Evolutionary conservation across 2,797 vertebrate species (phyloP).

Genomic region (Astyanax mexicanus): DNA sequence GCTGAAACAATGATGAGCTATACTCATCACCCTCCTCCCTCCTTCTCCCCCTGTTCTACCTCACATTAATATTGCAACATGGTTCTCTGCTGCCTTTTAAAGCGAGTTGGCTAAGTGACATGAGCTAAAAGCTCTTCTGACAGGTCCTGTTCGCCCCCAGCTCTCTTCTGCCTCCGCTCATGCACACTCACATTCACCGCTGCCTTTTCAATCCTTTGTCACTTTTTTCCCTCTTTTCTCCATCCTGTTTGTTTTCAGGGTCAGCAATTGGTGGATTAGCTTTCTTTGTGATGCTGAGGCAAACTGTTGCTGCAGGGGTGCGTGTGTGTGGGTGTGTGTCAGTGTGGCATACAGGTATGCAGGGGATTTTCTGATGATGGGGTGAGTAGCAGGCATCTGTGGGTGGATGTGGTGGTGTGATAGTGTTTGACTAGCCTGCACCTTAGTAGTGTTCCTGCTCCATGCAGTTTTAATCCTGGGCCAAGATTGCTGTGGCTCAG

Average conservation of each 20-base stretch:
- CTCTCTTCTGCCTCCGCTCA: slow-evolving; percentile 10
- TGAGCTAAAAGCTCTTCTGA: slow-evolving; percentile 41
- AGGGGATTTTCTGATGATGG: not conserved
- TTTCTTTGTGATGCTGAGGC: slow-evolving; percentile 20
- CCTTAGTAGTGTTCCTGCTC: not conserved
- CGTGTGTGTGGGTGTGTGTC: slow-evolving; percentile 36
- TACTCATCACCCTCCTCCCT: not conserved
- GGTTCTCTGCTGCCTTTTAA: slow-evolving; percentile 37
- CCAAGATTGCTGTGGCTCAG: not conserved
- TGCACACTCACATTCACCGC: not conserved
- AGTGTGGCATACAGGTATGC: not conserved
- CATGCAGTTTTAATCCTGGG: not conserved
- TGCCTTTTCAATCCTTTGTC: slow-evolving; percentile 6
- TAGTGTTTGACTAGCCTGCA: slow-evolving; percentile 7
- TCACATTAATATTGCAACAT: slow-evolving; percentile 42
- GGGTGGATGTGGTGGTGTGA: not conserved
- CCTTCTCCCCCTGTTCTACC: slow-evolving; percentile 16
- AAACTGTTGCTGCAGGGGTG: slow-evolving; percentile 45
- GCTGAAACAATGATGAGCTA: not conserved
- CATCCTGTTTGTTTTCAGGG: slow-evolving; percentile 35
- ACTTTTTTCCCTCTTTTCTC: slow-evolving; percentile 7
- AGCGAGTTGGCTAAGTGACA: slow-evolving; percentile 44
- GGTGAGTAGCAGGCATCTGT: not conserved
- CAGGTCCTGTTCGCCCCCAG: slow-evolving; percentile 12
- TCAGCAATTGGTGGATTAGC: slow-evolving; percentile 24